Conservation (phyloP, 2,113 vertebrate genomes). For the Odocoileus hemionus region DNA sequence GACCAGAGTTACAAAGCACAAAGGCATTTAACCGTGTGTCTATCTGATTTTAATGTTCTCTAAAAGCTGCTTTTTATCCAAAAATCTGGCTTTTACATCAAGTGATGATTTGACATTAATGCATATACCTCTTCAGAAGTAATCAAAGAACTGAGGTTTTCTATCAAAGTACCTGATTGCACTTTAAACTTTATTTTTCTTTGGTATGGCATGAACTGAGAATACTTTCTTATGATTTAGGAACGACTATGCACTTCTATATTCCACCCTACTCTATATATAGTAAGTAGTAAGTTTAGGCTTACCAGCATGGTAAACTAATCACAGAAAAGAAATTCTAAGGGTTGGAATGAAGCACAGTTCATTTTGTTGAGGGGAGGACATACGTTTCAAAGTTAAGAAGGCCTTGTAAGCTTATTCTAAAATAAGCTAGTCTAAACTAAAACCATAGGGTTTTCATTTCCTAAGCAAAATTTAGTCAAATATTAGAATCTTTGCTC, state of each 20-base stretch:
- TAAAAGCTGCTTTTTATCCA: constrained; percentile 56
- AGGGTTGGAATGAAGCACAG: background rate
- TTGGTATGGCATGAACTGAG: constrained; percentile 28
- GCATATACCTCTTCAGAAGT: constrained; percentile 60
- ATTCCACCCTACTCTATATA: constrained; percentile 17
- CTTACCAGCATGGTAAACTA: background rate
- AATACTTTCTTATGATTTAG: constrained; percentile 36
- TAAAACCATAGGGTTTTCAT: constrained; percentile 27
- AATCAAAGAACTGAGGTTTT: constrained; percentile 67
- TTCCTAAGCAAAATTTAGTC: constrained; percentile 52
- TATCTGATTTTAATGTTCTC: constrained; percentile 58
- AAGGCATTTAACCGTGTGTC: constrained; percentile 55
- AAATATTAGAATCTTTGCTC: constrained; percentile 46
- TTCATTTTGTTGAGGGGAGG: constrained; percentile 3
- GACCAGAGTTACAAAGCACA: constrained; percentile 38
- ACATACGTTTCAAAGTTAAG: background rate
- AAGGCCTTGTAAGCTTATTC: background rate
- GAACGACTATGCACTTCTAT: background rate
- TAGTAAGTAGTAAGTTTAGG: background rate
- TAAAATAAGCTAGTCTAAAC: background rate
- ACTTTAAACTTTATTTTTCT: constrained; percentile 60
- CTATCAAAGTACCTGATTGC: constrained; percentile 67
- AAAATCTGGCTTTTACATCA: constrained; percentile 55
- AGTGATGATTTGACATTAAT: constrained; percentile 71
- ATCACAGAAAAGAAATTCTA: background rate